phyloP scores from a whole-genome alignment of 2,797 vertebrate species.

The Megalops cyprinoides region DNA sequence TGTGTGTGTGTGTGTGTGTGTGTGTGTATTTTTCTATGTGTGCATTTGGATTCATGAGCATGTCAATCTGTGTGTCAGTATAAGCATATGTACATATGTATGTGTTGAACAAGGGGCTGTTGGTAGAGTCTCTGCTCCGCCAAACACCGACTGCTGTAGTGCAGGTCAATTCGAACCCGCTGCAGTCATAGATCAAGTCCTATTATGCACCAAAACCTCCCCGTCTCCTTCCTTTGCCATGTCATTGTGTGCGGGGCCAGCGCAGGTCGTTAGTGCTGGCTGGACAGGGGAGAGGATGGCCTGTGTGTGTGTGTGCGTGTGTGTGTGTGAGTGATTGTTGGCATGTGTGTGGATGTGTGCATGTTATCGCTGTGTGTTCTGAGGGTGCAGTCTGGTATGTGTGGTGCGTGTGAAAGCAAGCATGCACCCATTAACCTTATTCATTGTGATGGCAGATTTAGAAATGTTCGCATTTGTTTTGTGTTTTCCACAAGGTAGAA shows the following conservation, averaged over 20 bases:
- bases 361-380: background rate
- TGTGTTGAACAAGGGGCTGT: background rate
- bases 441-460: background rate
- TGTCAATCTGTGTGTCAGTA: conserved; percentile 30
- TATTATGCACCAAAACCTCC: conserved; percentile 74
- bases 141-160: conserved; percentile 23
- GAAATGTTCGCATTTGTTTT: background rate
- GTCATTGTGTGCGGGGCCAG: conserved; percentile 62
- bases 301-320: background rate
- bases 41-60: conserved; percentile 46
- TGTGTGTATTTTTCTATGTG: conserved; percentile 30
- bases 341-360: background rate
- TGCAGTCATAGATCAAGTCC: conserved; percentile 73
- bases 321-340: background rate
- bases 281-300: conserved; percentile 59
- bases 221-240: conserved; percentile 68
- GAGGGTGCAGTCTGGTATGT: conserved; percentile 28
- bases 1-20: conserved; percentile 15
- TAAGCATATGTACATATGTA: background rate
- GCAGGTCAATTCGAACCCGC: conserved; percentile 54
- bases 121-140: background rate
- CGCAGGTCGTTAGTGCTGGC: conserved; percentile 68
- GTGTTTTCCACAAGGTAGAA: background rate
- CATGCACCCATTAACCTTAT: no score
- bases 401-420: background rate